Evolutionary conservation across 2,113 vertebrate species (phyloP).

Genomic region (Thryonomys swinderianus): DNA sequence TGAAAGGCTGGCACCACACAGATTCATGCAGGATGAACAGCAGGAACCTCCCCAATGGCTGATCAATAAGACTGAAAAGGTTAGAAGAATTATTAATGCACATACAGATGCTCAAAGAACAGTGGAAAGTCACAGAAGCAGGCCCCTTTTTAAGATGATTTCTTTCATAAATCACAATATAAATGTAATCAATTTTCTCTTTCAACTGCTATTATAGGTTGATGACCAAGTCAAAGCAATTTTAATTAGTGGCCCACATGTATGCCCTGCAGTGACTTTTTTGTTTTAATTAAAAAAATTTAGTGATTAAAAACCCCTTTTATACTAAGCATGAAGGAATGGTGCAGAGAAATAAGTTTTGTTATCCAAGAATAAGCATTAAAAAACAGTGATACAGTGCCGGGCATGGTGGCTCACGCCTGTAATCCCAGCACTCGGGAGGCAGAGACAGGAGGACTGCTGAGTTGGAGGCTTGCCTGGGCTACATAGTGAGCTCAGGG

Average conservation of each 20-base stretch:
- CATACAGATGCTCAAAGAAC: background rate
- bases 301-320: background rate
- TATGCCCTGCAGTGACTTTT: background rate
- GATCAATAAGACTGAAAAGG: background rate
- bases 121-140: background rate
- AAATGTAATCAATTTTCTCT: background rate
- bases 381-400: background rate
- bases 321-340: background rate
- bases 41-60: background rate
- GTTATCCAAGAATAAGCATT: background rate
- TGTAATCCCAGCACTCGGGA: no score
- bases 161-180: background rate
- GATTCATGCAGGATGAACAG: background rate
- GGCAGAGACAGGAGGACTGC: no score
- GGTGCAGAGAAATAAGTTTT: background rate
- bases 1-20: background rate
- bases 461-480: no score
- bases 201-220: background rate
- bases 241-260: background rate
- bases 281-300: background rate
- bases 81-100: background rate
- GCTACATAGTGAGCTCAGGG: no score
- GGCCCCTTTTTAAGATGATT: background rate
- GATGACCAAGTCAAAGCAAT: background rate
- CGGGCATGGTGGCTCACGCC: no score